phyloP scores from a whole-genome alignment of 2,113 vertebrate genomes.

The Clarias macrocephalus region DNA sequence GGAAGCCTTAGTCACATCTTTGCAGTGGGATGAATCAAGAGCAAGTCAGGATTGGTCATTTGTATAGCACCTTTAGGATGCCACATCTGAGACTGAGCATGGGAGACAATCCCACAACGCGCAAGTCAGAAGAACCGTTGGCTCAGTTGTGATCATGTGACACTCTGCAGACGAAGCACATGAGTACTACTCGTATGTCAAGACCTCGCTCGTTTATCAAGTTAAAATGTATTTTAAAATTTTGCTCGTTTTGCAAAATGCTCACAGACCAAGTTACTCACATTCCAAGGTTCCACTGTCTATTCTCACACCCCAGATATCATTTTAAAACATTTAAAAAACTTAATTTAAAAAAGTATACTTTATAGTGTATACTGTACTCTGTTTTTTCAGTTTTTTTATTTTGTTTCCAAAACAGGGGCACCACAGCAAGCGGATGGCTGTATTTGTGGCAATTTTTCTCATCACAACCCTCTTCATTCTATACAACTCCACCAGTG shows the following conservation, averaged over 20 bases:
- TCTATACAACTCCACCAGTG: conserved; percentile 89
- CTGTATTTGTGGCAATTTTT: conserved; percentile 82
- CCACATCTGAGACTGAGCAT: too few relatives aligned
- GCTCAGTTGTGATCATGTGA: too few relatives aligned
- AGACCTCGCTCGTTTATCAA: too few relatives aligned
- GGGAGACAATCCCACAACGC: too few relatives aligned
- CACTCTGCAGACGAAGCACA: too few relatives aligned
- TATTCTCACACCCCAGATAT: background rate
- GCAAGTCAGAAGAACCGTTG: too few relatives aligned
- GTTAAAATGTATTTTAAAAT: too few relatives aligned
- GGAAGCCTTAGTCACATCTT: too few relatives aligned
- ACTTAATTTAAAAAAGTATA: background rate
- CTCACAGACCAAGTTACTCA: too few relatives aligned
- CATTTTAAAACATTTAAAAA: background rate
- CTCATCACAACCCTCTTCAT: conserved; percentile 90
- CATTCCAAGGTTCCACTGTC: too few relatives aligned
- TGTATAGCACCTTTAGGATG: background rate
- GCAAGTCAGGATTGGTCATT: background rate
- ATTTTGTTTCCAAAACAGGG: conserved; percentile 43
- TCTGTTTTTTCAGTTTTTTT: background rate
- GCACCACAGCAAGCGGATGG: conserved; percentile 82
- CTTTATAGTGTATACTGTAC: background rate
- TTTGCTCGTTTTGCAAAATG: too few relatives aligned
- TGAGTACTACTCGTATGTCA: too few relatives aligned
- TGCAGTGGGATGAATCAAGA: background rate